Base-by-base conservation (phyloP, 2,113 vertebrate species). In the Dromiciops gliroides region DNA sequence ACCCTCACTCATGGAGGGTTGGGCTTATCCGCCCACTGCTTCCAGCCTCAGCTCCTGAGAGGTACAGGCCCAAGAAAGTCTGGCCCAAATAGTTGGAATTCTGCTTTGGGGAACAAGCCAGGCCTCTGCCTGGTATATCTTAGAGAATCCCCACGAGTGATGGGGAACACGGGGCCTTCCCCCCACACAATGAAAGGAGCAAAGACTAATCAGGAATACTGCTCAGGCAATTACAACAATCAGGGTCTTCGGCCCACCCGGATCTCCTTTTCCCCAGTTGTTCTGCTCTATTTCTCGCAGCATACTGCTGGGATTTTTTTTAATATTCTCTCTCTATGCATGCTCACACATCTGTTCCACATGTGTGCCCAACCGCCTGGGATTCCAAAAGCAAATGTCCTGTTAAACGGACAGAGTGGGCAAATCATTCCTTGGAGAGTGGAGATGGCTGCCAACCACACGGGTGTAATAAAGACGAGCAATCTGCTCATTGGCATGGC, bases 391-490 rank as follows among this genome's bases (percentile, higher is more conserved):
- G 97, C 97, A 98, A 98, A 98, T 51, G 98, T 98, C 98, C 98
- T 98, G 98, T 98, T 98, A 99, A 99, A 99, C 98, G 98, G 98
- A 98, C 98, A 98, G 98, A 98, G 98, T 98, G 98, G 98, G 98
- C 98, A 98, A 98, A 98, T 97, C 97, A 97, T 98, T 98, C 99
- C 98, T 98, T 96, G 96, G 98, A 99, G 98, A 98, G 97, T 95
- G 96, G 97, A 97, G 98, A 97, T 98, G 98, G 98, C 98, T 93
- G 98, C 98, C 98, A 98, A 98, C 98, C 96, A 98, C 98, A 97
- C 92, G 96, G 97, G 98, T 98, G 98, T 98, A 98, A 98, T 99
- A 98, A 98, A 98, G 98, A 98, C 97, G 98, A 98, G 98, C 98
- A 98, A 98, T 98, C 98, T 98, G 98, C 98, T 98, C 97, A 94